Conservation (phyloP, 2,113 vertebrate species). For the Ptilonorhynchus violaceus region DNA sequence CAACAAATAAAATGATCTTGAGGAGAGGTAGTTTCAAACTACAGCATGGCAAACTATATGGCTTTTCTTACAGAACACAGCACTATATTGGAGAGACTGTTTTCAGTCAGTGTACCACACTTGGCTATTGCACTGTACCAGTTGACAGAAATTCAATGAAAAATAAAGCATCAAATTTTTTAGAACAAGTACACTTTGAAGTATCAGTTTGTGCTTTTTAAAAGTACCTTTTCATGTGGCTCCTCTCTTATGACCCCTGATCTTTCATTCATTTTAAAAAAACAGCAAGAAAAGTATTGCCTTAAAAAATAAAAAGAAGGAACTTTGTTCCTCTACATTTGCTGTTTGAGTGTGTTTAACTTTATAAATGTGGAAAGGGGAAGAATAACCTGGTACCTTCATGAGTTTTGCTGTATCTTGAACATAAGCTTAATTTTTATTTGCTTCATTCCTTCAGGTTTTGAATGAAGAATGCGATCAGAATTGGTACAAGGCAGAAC, state of each 20-base stretch:
- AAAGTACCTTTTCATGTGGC: not conserved
- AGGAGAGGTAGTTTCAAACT: not conserved
- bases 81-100: not conserved
- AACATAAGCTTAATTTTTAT: not conserved
- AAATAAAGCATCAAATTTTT: not conserved
- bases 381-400: not conserved
- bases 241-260: not conserved
- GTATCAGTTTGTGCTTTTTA: not conserved
- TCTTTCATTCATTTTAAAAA: not conserved
- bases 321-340: not conserved
- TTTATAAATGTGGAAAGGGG: not conserved
- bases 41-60: not conserved
- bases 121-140: not conserved
- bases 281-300: not conserved
- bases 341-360: not conserved
- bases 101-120: not conserved
- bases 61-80: not conserved
- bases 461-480: conserved; percentile 96
- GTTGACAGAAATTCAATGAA: not conserved
- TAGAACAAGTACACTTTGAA: not conserved
- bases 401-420: not conserved
- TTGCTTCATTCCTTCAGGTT: conserved; percentile 76
- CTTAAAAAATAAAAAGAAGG: not conserved
- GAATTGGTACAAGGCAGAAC: conserved; percentile 97
- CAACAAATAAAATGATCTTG: not conserved